These are phyloP conservation scores for Solen grandis DNA, from an alignment of 1,140 invertebrate species.

Conservation along the genomic window DNA sequence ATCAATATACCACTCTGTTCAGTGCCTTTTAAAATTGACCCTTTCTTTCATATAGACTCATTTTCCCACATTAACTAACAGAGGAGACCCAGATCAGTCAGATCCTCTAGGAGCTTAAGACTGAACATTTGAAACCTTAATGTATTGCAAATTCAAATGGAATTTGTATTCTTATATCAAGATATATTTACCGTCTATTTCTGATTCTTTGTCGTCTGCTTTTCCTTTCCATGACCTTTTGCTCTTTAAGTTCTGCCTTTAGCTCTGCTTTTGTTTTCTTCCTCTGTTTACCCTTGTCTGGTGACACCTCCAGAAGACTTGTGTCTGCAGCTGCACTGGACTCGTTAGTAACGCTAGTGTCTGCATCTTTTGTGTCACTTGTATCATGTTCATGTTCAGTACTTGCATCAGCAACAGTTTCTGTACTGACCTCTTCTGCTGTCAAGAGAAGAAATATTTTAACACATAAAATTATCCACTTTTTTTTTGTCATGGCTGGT, in stretches of 20 bases:
- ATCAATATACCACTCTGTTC: too few relatives aligned
- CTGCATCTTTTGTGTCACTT: not conserved
- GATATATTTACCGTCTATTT: conserved; percentile 72
- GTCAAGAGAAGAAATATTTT: too few relatives aligned
- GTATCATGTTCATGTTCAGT: not conserved
- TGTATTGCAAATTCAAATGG: too few relatives aligned
- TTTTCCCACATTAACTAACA: too few relatives aligned
- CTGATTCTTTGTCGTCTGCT: conserved; percentile 76
- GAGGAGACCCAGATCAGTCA: too few relatives aligned
- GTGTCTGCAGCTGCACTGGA: conserved; percentile 20
- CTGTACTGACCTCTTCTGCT: not conserved
- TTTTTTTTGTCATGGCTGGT: too few relatives aligned
- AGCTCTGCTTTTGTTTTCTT: conserved; percentile 75
- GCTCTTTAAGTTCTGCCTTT: conserved; percentile 77
- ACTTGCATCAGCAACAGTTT: conserved; percentile 7
- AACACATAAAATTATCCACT: too few relatives aligned
- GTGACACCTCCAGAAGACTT: conserved; percentile 34
- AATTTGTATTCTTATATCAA: too few relatives aligned
- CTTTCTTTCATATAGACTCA: too few relatives aligned
- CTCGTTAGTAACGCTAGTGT: conserved; percentile 27
- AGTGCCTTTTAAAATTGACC: too few relatives aligned
- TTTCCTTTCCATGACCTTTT: conserved; percentile 78
- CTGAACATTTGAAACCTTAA: too few relatives aligned
- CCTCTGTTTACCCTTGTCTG: conserved; percentile 65
- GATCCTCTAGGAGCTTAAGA: too few relatives aligned